Evolutionary conservation across 2,888 invertebrate species (phyloP).

Genomic region (Lamproptera curius): DNA sequence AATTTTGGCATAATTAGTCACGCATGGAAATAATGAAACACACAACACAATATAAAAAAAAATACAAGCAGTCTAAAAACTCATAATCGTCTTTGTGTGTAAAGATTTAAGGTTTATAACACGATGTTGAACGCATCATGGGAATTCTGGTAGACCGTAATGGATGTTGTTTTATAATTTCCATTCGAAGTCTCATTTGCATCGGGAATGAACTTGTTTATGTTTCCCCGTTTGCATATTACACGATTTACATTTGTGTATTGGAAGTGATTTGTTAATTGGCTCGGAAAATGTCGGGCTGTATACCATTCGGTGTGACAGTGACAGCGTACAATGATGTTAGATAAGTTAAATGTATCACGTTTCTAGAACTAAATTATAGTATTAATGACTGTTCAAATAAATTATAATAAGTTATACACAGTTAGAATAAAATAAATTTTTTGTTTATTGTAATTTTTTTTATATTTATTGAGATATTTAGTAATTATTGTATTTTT

Average conservation of each 20-base stretch:
- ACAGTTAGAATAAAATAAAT: too few species aligned
- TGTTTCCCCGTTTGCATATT: slow-evolving; percentile 8
- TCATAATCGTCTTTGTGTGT: too few species aligned
- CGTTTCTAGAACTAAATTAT: too few species aligned
- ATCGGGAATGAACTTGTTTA: slow-evolving; percentile 13
- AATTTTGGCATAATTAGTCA: slow-evolving; percentile 77
- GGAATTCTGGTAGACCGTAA: slow-evolving; percentile 11
- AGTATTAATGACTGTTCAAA: too few species aligned
- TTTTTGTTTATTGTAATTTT: too few species aligned
- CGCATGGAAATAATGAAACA: slow-evolving; percentile 46
- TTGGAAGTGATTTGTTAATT: slow-evolving; percentile 5
- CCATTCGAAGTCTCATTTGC: slow-evolving; percentile 17
- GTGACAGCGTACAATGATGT: too few species aligned
- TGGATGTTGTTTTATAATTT: slow-evolving; percentile 19
- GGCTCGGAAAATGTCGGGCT: background rate
- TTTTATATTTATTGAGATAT: too few species aligned
- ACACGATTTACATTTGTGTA: slow-evolving; percentile 8
- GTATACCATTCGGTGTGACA: too few species aligned
- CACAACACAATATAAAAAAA: slow-evolving; percentile 3
- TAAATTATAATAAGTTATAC: too few species aligned
- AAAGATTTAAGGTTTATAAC: too few species aligned
- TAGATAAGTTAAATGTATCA: too few species aligned
- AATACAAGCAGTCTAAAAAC: background rate
- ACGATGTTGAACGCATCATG: slow-evolving; percentile 7
- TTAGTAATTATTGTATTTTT: too few species aligned